Evolutionary conservation across 2,797 vertebrate species (phyloP).

Genomic region (Sebastes diploproa): DNA sequence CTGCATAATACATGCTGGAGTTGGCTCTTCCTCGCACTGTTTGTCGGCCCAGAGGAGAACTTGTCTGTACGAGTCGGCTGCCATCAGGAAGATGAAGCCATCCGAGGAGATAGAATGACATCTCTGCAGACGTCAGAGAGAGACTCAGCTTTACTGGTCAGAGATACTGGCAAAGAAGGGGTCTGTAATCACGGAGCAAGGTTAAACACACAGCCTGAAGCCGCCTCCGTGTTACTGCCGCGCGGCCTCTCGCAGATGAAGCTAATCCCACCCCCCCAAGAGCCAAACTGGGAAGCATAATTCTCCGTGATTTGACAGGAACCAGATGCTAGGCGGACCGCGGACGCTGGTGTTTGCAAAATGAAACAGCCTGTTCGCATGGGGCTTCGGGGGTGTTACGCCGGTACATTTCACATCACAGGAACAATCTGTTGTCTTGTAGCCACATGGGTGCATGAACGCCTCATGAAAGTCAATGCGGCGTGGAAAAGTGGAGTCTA

Average conservation of each 20-base stretch:
- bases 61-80: slow-evolving; percentile 22
- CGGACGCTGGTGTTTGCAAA: slow-evolving; percentile 41
- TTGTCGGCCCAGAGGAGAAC: not conserved
- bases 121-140: not conserved
- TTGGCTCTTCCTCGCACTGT: slow-evolving; percentile 19
- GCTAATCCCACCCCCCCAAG: slow-evolving; percentile 41
- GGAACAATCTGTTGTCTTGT: slow-evolving; percentile 44
- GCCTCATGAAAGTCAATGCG: slow-evolving; percentile 28
- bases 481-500: not conserved
- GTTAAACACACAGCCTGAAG: slow-evolving; percentile 44
- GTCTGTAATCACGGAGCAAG: slow-evolving; percentile 30
- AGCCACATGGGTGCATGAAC: slow-evolving; percentile 7
- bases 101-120: slow-evolving; percentile 1
- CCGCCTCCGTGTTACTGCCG: not conserved
- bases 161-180: slow-evolving; percentile 2
- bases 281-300: slow-evolving; percentile 44
- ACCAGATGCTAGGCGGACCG: slow-evolving; percentile 57
- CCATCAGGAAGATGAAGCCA: slow-evolving; percentile 23
- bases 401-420: slow-evolving; percentile 11
- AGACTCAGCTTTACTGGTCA: not conserved
- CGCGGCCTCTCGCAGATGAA: slow-evolving; percentile 22
- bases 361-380: slow-evolving; percentile 50
- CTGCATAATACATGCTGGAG: slow-evolving; percentile 42
- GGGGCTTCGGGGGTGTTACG: slow-evolving; percentile 29
- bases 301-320: slow-evolving; percentile 61